Conservation (phyloP, 2,113 vertebrate species). For the Verasper variegatus region DNA sequence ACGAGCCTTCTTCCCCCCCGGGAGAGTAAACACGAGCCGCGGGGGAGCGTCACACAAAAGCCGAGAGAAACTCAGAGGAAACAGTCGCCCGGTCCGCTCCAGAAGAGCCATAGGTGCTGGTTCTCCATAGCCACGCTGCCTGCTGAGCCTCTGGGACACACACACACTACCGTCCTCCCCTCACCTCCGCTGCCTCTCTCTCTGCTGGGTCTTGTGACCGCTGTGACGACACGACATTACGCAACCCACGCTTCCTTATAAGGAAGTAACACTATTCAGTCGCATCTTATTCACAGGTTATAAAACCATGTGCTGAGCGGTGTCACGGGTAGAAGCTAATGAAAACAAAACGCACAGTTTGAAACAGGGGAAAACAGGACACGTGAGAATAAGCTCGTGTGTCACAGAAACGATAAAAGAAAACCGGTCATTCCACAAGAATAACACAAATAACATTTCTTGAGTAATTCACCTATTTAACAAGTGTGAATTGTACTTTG, state of each 20-base stretch:
- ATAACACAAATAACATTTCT: not conserved
- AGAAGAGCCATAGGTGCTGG: not conserved
- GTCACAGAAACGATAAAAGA: too few relatives aligned
- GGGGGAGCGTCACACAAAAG: not conserved
- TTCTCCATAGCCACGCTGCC: conserved; percentile 48
- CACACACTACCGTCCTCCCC: too few relatives aligned
- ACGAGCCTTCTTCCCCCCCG: conserved; percentile 6
- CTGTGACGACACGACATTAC: conserved; percentile 80
- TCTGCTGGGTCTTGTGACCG: conserved; percentile 76
- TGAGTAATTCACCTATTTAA: not conserved
- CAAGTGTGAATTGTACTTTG: not conserved
- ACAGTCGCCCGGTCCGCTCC: not conserved
- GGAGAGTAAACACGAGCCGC: not conserved
- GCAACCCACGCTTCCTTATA: conserved; percentile 71
- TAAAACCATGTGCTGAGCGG: not conserved
- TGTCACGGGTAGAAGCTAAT: too few relatives aligned
- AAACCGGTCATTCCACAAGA: not conserved
- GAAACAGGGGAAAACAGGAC: too few relatives aligned
- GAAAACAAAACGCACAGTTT: too few relatives aligned
- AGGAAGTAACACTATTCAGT: conserved; percentile 24
- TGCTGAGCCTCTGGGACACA: conserved; percentile 4
- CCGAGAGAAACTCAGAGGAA: conserved; percentile 14
- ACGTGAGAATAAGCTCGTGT: too few relatives aligned
- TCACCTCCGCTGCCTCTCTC: too few relatives aligned
- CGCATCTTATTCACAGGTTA: not conserved